Evolutionary conservation across 2,888 invertebrate genomes (phyloP), one percentile per base, ranked within the genome.

Genomic region (Suillia variegata): DNA sequence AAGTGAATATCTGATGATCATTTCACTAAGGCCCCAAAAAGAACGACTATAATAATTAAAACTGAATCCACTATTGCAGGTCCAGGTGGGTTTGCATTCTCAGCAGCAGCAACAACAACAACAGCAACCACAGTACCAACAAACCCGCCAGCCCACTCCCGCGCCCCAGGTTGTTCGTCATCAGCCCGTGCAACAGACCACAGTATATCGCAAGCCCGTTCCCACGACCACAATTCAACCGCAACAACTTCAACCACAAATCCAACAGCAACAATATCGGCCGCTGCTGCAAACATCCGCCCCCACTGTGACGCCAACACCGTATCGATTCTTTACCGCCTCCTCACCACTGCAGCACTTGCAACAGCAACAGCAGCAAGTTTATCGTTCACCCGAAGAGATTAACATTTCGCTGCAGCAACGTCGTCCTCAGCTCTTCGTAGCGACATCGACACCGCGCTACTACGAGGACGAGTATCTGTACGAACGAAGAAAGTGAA

Each of bases 391-490:
- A 42, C 92, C 93, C 2, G 93, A 94, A 79, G 93, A 93, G 77
- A 92, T 93, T 53, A 93, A 94, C 79, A 93, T 93, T 70, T 92
- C 93, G 2, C 85, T 94, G 54, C 89, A 89, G 62, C 93, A 93
- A 77, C 86, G 93, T 75, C 86, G 93, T 71, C 92, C 93, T 15
- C 77, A 81, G 59, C 83, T 85, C 42, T 80, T 75, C 52, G 76
- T 81, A 51, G 76, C 78, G 59, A 79, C 83, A 34, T 75, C 79
- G 65, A 82, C 83, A 68, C 80, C 80, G 56, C 77, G 80, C 56
- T 82, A 82, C 67, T 78, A 76, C 58, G 82, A 82, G 62, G 80
- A 82, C 59, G 81, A 82, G 62, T 82, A 82, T 65, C 73, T 80
- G 58, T 82, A 82, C 62, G 82, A 82, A 62, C 73, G 82, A 66